Base-by-base conservation (phyloP, 23 tunicate species). In the Ascidia mentula region DNA sequence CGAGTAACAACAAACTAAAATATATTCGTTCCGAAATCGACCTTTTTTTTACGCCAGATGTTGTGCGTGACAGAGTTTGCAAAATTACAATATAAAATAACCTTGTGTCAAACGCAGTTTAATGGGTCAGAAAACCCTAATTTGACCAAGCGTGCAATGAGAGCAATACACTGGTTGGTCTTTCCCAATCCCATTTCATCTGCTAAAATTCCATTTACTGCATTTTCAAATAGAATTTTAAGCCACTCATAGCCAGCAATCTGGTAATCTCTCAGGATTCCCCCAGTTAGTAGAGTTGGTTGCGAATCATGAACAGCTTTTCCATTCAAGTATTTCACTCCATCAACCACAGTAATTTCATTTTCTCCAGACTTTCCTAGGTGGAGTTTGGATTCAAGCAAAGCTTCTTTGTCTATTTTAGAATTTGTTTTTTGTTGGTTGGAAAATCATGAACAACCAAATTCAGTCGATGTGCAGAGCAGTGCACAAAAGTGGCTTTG, bases 131-230 rank as follows among this genome's bases (percentile, higher is more conserved):
- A 70, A 74, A 84, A 88, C 13, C 89, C 89, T 30, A 72, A 18
- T 60, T 80, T 93, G 0, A 93, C 74, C 15, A 93, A 46, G 24
- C 84, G 81, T 42, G 87, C 84, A 9, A 93, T 77, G 74, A 93
- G 45, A 0, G 98, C 98, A 79, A 93, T 93, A 46, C 89, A 93
- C 45, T 93, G 98, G 40, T 88, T 84, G 0, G 98, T 93, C 77
- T 93, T 93, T 5, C 98, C 98, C 53, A 93, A 82, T 32, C 98
- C 98, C 98, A 93, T 93, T 70, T 93, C 98, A 81, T 93, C 98
- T 69, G 98, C 98, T 9, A 93, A 60, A 38, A 93, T 93, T 35
- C 98, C 98, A 88, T 84, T 93, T 8, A 86, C 84, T 7, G 87
- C 90, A 71, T 93, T 93, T 40, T 83, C 83, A 53, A 93, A 93